These are phyloP conservation scores for Pomatostomus ruficeps DNA, from an alignment of 2,113 vertebrate species.

Conservation along the genomic window DNA sequence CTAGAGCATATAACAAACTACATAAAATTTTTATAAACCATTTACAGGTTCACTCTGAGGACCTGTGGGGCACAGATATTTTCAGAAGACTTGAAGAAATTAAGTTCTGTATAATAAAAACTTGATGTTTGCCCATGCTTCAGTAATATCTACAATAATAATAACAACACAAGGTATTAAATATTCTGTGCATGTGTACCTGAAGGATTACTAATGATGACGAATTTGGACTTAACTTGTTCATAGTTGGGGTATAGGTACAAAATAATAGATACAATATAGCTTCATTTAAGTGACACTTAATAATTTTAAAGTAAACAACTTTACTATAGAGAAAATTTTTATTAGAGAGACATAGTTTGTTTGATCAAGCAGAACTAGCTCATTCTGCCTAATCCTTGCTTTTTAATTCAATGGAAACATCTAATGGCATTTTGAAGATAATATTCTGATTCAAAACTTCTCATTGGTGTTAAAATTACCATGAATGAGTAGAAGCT, in stretches of 20 bases:
- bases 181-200: neutral
- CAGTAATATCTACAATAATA: neutral
- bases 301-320: neutral
- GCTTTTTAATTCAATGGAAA: neutral
- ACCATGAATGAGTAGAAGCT: neutral
- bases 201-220: neutral
- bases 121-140: neutral
- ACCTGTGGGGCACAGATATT: neutral
- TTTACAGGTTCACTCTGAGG: neutral
- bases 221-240: neutral
- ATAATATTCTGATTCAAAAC: neutral
- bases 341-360: neutral
- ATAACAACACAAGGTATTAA: neutral
- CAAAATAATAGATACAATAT: neutral
- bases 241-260: neutral
- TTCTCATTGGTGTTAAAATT: neutral
- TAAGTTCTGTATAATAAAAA: neutral
- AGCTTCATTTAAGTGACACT: neutral
- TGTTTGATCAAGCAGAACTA: neutral
- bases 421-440: neutral
- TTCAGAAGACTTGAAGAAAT: neutral
- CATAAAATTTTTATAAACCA: neutral
- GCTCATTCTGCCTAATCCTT: neutral
- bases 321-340: neutral
- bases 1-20: neutral